Evolutionary conservation across 2,888 invertebrate genomes (phyloP), one percentile per base, ranked within the genome.

Genomic region (Trachelus iudaicus): DNA sequence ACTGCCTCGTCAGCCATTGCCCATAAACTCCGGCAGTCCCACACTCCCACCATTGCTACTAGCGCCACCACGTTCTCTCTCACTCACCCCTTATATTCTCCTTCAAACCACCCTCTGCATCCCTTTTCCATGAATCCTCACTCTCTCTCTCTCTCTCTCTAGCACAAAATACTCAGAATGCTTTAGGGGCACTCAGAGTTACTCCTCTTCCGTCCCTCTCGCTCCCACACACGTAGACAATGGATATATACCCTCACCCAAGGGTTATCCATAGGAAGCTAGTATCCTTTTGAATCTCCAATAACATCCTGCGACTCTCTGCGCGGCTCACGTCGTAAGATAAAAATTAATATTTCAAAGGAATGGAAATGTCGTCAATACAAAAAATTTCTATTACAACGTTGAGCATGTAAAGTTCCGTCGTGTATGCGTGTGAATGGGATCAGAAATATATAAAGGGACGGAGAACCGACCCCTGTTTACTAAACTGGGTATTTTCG

Each of bases 1-100:
- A 91, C 91, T 89, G 89, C 91, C 91, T 90, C 91, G 90, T 91
- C 90, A 91, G 89, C 89, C 90, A 90, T 91, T 89, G 89, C 86
- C 89, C 90, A 88, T 90, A 91, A 91, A 91, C 89, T 90, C 87
- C 84, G 84, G 77, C 76, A 77, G 80, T 79, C 76, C 78, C 80
- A 79, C 77, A 77, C 78, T 80, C 73, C 71, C 78, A 35, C 71
- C 78, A 77, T 73, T 69, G 74, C 69, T 34, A 33, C 77, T 69
- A 76, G 23, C 56, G 56, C 56, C 56, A 56, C 23, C 56, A 23
- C 40, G 68, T 74, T 78, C 75, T 76, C 81, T 71, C 73, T 77
- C 81, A 31, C 69, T 75, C 75, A 40, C 30, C 75, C 73, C 76
- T 69, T 75, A 4, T 73, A 73, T 23, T 37, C 77, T 33, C 69